phyloP scores from a whole-genome alignment of 2,113 vertebrate genomes.

The Haemorhous mexicanus region DNA sequence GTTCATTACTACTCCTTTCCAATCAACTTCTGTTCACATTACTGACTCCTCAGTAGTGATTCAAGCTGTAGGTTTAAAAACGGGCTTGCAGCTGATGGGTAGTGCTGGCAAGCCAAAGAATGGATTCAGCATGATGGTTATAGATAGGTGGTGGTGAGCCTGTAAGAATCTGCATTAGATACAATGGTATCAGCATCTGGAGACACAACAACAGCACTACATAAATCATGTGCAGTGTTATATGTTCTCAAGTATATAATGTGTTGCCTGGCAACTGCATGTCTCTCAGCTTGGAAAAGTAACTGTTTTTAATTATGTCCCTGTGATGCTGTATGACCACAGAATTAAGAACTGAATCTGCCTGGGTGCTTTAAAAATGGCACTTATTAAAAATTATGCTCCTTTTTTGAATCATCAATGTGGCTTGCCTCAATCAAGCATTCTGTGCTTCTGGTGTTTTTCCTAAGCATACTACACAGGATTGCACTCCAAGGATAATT shows the following conservation, averaged over 20 bases:
- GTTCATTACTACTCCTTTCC: neutral
- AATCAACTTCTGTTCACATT: neutral
- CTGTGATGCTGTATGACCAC: neutral
- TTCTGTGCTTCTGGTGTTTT: neutral
- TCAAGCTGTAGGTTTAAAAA: neutral
- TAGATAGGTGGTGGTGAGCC: neutral
- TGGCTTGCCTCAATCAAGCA: neutral
- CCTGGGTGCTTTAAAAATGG: neutral
- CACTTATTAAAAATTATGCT: neutral
- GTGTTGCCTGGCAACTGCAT: constrained; percentile 61
- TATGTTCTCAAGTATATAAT: neutral
- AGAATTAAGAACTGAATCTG: neutral
- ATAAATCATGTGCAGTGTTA: constrained; percentile 6
- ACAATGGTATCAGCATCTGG: neutral
- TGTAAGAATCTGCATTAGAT: neutral
- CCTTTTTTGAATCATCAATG: neutral
- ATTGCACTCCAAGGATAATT: neutral
- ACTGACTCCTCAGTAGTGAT: neutral
- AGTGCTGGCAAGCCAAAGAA: neutral
- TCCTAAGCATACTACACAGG: neutral
- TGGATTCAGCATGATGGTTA: neutral
- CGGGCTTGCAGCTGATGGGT: neutral
- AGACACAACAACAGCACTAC: neutral
- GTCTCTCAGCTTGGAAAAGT: neutral
- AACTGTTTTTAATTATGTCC: neutral